Base-by-base conservation (phyloP, 2,888 invertebrate genomes). In the Homarus gammarus region DNA sequence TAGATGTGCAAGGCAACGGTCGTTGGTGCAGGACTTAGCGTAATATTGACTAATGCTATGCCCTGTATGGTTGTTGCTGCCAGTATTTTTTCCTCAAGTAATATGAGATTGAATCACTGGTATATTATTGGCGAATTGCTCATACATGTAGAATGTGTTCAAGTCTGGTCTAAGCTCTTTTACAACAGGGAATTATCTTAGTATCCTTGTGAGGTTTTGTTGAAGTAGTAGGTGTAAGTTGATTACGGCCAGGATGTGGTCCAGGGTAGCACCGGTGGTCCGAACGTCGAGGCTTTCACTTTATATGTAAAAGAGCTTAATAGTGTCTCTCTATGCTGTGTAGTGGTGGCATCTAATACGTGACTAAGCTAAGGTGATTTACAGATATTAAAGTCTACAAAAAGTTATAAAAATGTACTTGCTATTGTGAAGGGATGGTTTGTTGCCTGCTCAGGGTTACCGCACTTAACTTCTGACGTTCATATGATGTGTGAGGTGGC, bases 81-180 rank as follows among this genome's bases (percentile, higher is more conserved):
- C 90, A 90, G 90, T 90, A 90, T 90, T 90, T 89, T 70, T 73
- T 51, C 86, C 86, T 86, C 86, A 86, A 86, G 85, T 89, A 85
- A 89, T 89, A 85, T 85, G 89, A 81, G 84, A 68, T 83, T 89
- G 85, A 89, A 85, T 89, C 68, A 77, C 88, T 82, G 88, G 88
- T 61, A 78, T 77, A 77, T 89, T 82, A 86, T 84, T 82, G 83
- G 83, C 86, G 68, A 89, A 82, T 90, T 90, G 90, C 90, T 90
- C 90, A 90, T 90, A 81, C 85, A 72, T 90, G 81, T 90, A 86
- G 90, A 82, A 83, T 90, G 90, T 90, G 90, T 90, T 90, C 90
- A 87, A 82, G 86, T 90, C 90, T 90, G 90, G 86, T 90, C 83
- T 86, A 83, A 82, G 90, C 86, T 87, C 82, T 86, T 90, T 90